These are phyloP conservation scores for Ochotona curzoniae DNA, from an alignment of 2,113 vertebrate species.

Conservation along the genomic window DNA sequence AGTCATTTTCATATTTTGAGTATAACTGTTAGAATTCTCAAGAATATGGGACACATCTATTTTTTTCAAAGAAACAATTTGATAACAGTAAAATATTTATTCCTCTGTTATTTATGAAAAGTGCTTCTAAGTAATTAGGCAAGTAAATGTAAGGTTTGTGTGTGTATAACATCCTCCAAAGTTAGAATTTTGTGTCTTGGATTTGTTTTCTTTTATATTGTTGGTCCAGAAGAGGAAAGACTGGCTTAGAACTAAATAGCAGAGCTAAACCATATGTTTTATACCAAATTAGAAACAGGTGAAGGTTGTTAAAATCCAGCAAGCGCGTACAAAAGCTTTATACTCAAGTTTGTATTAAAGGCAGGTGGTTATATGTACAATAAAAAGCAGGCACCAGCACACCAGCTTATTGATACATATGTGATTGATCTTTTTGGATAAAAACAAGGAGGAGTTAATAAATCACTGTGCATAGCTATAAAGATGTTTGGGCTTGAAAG, in stretches of 20 bases:
- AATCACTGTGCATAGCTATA: conserved; percentile 81
- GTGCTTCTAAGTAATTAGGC: conserved; percentile 61
- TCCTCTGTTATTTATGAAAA: conserved; percentile 61
- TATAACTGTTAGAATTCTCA: conserved; percentile 33
- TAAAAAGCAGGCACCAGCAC: conserved; percentile 83
- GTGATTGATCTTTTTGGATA: conserved; percentile 84
- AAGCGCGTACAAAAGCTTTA: conserved; percentile 86
- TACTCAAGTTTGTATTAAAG: conserved; percentile 86
- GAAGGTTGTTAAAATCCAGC: conserved; percentile 88
- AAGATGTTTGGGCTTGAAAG: conserved; percentile 85
- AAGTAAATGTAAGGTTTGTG: neutral
- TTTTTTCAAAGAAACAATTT: conserved; percentile 66
- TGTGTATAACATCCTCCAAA: conserved; percentile 61
- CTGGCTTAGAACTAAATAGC: conserved; percentile 86
- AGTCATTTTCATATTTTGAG: conserved; percentile 45
- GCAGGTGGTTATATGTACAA: conserved; percentile 83
- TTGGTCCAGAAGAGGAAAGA: conserved; percentile 80
- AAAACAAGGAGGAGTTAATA: conserved; percentile 84
- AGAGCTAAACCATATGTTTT: conserved; percentile 92
- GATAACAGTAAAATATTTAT: conserved; percentile 46
- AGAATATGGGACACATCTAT: neutral
- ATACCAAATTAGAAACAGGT: conserved; percentile 92
- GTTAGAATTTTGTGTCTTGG: conserved; percentile 60
- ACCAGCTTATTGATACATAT: conserved; percentile 81
- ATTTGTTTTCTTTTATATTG: conserved; percentile 79